Evolutionary conservation across 2,797 vertebrate genomes (phyloP).

Genomic region (Schizopygopsis pylzovi): DNA sequence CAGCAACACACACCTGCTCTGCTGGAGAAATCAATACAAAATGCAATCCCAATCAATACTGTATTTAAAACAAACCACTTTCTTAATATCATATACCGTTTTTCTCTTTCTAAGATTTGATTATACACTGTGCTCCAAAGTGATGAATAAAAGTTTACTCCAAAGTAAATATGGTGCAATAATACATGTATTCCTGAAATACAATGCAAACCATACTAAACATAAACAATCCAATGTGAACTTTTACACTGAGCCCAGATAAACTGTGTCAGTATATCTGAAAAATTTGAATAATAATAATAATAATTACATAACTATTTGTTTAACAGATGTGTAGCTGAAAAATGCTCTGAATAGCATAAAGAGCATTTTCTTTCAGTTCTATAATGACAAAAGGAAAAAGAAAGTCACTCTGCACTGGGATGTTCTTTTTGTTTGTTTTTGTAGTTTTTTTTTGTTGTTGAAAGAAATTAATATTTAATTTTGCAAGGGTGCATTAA

Average conservation of each 20-base stretch:
- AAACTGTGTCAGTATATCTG: not conserved
- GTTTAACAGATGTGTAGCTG: not conserved
- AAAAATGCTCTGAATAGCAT: not conserved
- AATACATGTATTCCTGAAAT: not conserved
- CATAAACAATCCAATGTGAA: not conserved
- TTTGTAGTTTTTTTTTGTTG: too few species aligned
- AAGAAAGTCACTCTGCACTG: too few species aligned
- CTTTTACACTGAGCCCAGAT: not conserved
- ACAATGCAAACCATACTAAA: not conserved
- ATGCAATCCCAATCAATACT: not conserved
- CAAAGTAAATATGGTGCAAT: not conserved
- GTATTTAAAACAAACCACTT: not conserved
- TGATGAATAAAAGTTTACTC: not conserved
- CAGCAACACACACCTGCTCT: not conserved
- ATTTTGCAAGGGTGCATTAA: too few species aligned
- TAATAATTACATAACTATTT: not conserved
- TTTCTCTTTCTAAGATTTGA: not conserved
- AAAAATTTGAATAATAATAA: not conserved
- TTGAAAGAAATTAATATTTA: too few species aligned
- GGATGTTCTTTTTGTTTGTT: too few species aligned
- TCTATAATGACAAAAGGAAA: not conserved
- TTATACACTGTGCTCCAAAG: not conserved
- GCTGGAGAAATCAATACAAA: slow-evolving; percentile 9
- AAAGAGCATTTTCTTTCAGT: not conserved
- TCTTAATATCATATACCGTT: not conserved